A percentile compares a stretch with the other conserved stretches of the same genome.
These are phyloP conservation scores for Chrysolina oricalcia DNA, from an alignment of 2,888 invertebrate genomes.

Conservation along the genomic window DNA sequence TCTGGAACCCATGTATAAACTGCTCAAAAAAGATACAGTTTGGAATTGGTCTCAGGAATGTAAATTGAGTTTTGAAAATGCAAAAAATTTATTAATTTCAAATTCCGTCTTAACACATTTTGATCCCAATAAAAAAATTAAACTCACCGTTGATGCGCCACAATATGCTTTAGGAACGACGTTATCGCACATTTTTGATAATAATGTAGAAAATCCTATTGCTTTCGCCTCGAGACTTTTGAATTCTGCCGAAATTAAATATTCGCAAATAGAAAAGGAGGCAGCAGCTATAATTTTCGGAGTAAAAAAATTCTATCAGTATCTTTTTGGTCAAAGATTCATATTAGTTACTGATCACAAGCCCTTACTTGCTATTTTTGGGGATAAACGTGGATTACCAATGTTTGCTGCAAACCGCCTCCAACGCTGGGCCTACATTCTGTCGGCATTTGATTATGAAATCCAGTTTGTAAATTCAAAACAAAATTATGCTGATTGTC, in stretches of 20 bases:
- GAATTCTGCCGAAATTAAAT: neutral
- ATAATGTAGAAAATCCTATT: neutral
- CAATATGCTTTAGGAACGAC: neutral
- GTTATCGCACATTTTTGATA: neutral
- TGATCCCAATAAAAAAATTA: neutral
- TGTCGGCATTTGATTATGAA: neutral
- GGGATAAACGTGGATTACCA: neutral
- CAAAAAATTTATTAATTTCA: neutral
- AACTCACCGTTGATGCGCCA: neutral
- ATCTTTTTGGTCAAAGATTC: neutral
- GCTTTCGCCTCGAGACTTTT: neutral
- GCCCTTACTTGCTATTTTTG: neutral
- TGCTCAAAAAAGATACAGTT: neutral
- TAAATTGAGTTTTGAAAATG: neutral
- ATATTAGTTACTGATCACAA: neutral
- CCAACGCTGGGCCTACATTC: neutral
- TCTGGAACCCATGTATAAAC: neutral
- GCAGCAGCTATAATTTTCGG: neutral
- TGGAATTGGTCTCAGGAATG: neutral
- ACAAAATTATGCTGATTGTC: neutral
- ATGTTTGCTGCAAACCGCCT: neutral
- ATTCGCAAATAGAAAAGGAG: neutral
- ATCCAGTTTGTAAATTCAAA: neutral
- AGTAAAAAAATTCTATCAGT: no score
- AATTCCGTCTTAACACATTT: neutral